phyloP scores from a whole-genome alignment of 2,888 invertebrate species.

The Sesamia inferens region DNA sequence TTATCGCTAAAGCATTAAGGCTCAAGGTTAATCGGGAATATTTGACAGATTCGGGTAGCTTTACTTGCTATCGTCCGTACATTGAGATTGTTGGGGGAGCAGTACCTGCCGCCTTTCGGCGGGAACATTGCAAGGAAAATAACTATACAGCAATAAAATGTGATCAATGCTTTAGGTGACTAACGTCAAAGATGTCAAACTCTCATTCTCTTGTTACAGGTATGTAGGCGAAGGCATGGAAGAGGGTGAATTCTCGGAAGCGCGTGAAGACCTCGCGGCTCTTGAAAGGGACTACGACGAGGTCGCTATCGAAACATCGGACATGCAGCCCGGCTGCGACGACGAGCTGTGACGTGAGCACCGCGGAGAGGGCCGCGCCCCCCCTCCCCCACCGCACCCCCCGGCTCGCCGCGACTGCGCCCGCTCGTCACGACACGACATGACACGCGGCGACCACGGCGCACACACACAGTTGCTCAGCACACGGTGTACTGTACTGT shows the following conservation, averaged over 20 bases:
- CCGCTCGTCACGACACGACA: too few relatives aligned
- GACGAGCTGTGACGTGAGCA: conserved; percentile 79
- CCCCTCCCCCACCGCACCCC: conserved; percentile 51
- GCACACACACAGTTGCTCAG: conserved; percentile 22
- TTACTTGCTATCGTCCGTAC: too few relatives aligned
- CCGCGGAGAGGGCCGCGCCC: conserved; percentile 36
- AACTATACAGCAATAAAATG: background rate
- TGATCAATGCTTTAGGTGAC: background rate
- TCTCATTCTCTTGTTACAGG: conserved; percentile 81
- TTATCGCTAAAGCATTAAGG: too few relatives aligned
- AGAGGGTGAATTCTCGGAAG: conserved; percentile 95
- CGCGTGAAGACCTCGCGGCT: conserved; percentile 94
- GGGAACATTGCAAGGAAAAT: background rate
- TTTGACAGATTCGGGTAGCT: too few relatives aligned
- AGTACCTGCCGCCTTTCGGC: too few relatives aligned
- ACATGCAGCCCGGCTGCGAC: conserved; percentile 82
- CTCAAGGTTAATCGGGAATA: too few relatives aligned
- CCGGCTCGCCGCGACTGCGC: conserved; percentile 52
- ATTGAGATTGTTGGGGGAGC: background rate
- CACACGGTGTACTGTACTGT: too few relatives aligned
- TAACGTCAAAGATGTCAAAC: too few relatives aligned
- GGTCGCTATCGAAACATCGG: conserved; percentile 91
- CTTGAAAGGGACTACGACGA: conserved; percentile 94
- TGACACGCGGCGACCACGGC: conserved; percentile 14
- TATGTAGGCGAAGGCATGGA: conserved; percentile 96